A percentile compares a stretch with the other conserved stretches of the same genome.
Evolutionary conservation across 2,113 vertebrate genomes (phyloP).

Genomic region (Coptodon bakossiorum): DNA sequence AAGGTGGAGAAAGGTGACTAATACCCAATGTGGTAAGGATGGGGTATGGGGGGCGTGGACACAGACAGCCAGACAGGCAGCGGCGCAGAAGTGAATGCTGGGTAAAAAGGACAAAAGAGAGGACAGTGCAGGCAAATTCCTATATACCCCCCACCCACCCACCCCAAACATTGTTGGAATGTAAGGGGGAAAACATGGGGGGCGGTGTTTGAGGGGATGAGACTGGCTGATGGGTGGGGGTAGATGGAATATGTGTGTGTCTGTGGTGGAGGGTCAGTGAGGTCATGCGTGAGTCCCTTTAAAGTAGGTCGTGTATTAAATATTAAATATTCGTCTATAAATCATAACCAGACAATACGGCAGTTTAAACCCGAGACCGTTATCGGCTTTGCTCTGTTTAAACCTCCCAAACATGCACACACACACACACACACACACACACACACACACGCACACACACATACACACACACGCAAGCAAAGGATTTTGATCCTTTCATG

Average conservation of each 20-base stretch:
- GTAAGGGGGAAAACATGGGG: conserved; percentile 13
- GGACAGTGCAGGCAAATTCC: conserved; percentile 32
- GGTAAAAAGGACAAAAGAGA: conserved; percentile 36
- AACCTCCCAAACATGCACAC: not conserved
- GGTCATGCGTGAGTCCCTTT: not conserved
- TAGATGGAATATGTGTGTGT: not conserved
- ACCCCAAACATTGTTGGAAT: conserved; percentile 17
- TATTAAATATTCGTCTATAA: conserved; percentile 49
- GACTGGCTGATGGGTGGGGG: not conserved
- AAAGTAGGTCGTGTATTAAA: conserved; percentile 57
- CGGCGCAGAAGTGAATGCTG: conserved; percentile 11
- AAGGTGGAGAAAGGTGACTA: not conserved
- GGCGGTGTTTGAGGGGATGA: not conserved
- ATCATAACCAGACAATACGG: conserved; percentile 24
- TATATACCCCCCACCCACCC: not conserved
- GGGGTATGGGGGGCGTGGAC: not conserved
- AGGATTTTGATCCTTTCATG: not conserved
- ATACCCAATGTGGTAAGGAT: not conserved
- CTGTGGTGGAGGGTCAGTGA: conserved; percentile 8
- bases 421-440: not conserved
- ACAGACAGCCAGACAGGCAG: not conserved
- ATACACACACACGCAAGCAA: accelerated
- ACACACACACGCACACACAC: accelerated
- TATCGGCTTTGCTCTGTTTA: conserved; percentile 6
- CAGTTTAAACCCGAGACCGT: not conserved